These are phyloP conservation scores for Cheilosia soror DNA, from an alignment of 2,888 invertebrate species.

Conservation along the genomic window DNA sequence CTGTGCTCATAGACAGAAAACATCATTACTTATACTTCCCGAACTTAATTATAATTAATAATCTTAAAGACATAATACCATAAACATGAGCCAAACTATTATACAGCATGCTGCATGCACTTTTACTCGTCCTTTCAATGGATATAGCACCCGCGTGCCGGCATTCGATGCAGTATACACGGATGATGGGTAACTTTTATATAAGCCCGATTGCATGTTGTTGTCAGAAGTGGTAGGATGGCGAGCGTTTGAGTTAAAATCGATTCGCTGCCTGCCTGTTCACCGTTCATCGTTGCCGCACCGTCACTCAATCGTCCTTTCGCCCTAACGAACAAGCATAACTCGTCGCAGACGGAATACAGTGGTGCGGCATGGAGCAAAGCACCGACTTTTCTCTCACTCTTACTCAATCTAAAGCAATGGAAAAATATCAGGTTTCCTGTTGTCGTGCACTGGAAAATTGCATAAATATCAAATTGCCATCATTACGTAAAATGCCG, in stretches of 20 bases:
- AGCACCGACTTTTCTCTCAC: neutral
- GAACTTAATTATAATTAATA: constrained; percentile 75
- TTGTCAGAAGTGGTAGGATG: constrained; percentile 39
- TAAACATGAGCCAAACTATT: constrained; percentile 54
- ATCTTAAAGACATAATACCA: constrained; percentile 70
- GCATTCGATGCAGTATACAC: neutral
- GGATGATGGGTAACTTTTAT: neutral
- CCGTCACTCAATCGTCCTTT: constrained; percentile 69
- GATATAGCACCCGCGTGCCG: neutral
- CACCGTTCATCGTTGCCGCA: constrained; percentile 59
- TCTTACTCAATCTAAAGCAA: neutral
- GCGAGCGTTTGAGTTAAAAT: constrained; percentile 57
- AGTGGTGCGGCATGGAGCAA: neutral
- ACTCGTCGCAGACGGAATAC: constrained; percentile 39
- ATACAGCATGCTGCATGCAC: constrained; percentile 32
- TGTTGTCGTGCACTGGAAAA: constrained; percentile 71
- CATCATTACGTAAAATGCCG: constrained; percentile 73
- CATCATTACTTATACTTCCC: constrained; percentile 71
- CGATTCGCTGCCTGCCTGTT: constrained; percentile 57
- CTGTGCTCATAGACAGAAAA: constrained; percentile 49
- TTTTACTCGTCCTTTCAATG: constrained; percentile 13
- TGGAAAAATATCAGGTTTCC: constrained; percentile 63
- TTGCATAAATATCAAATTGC: constrained; percentile 75
- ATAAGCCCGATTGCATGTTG: constrained; percentile 49
- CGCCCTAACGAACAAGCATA: constrained; percentile 46